Evolutionary conservation across 1,140 invertebrate genomes (phyloP), one percentile per base, ranked within the genome.

Genomic region (Zaprionus lachaisei): DNA sequence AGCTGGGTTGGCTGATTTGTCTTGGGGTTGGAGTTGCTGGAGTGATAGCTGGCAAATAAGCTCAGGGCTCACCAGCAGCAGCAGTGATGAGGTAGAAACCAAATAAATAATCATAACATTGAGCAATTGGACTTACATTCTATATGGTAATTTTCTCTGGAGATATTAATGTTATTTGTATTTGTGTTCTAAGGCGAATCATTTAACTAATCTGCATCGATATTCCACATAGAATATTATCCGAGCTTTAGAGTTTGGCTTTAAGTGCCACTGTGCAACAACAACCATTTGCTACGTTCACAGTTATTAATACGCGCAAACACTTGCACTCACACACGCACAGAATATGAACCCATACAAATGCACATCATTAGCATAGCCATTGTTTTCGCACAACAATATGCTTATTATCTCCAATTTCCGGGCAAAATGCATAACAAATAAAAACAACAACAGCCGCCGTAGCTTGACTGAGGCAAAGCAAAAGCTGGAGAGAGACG

Each of bases 371-470:
- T 87, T 87, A 87, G 85, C 81, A 84, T 77, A 68, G 71, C 84
- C 69, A 87, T 87, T 87, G 84, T 87, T 87, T 87, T 89, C 78
- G 71, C 85, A 84, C 81, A 87, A 87, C 84, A 87, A 87, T 87
- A 87, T 87, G 84, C 84, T 87, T 87, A 87, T 87, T 87, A 87
- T 87, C 84, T 87, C 72, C 84, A 87, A 87, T 87, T 87, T 87
- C 84, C 84, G 84, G 81, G 81, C 85, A 87, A 87, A 87, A 90
- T 87, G 84, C 84, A 87, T 81, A 81, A 84, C 85, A 87, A 89
- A 87, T 87, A 87, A 89, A 89, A 87, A 76, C 84, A 87, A 87
- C 80, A 86, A 78, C 79, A 82, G 20, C 14, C 57, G 31, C 20
- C 49, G 44, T 15, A 24, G 12, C 26, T 28, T 28, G 31, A 7